Evolutionary conservation across 1,140 invertebrate genomes (phyloP), one percentile per base, ranked within the genome.

Genomic region (Tachypleus tridentatus): DNA sequence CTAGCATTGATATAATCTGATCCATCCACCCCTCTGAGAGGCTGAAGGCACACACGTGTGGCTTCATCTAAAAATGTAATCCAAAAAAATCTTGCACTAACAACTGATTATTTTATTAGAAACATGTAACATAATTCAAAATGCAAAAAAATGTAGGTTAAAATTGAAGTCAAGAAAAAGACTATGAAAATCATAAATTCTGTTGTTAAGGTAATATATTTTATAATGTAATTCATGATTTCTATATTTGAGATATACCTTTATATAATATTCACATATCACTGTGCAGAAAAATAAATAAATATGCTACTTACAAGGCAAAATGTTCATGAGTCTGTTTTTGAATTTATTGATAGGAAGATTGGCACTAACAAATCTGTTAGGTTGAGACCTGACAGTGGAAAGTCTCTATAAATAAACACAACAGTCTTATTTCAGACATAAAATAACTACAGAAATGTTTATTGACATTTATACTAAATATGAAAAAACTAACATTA

Each of bases 1-100:
- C 91, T 97, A 49, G 96, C 97, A 78, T 99, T 99, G 69, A 99
- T 97, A 76, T 99, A 99, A 80, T 99, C 97, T 2, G 92, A 93
- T 0, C 95, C 96, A 74, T 99, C 96, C 57, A 92, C 85, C 58
- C 88, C 90, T 69, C 91, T 81, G 54, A 97, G 86, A 0, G 93
- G 92, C 59, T 91, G 87, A 65, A 99, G 78, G 76, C 93, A 96
- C 3, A 98, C 97, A 65, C 97, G 82, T 64, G 90, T 95, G 48
- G 89, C 88, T 76, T 99, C 97, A 76, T 80, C 77, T 78, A 67
- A 49, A 69, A 58, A 9, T 56, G 53, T 29, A 63, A 60, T 50
- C 48, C 54, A 61, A 60, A 57, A 58, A 5, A 62, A 29, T 49
- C 51, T 11, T 47, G 56, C 8, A 58, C 49, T n/a, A 53, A 65